phyloP scores from a whole-genome alignment of 2,888 invertebrate genomes.

The Fragum fragum region DNA sequence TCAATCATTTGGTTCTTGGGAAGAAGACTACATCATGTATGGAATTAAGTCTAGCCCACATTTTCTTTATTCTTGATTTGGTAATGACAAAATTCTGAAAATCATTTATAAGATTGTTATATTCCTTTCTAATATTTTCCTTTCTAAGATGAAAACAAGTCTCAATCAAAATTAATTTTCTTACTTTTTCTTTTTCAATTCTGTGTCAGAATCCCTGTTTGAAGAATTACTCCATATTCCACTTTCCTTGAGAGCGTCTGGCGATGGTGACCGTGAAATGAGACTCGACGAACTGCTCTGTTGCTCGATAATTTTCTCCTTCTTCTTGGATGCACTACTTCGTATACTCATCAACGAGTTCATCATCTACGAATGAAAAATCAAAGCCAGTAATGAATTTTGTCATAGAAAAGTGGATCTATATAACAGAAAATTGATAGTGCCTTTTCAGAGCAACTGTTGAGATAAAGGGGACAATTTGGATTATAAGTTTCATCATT shows the following conservation, averaged over 20 bases:
- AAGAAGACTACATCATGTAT: no score
- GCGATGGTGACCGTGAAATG: conserved; percentile 73
- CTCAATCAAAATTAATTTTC: conserved; percentile 12
- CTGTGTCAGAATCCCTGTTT: conserved; percentile 62
- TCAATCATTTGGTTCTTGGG: no score
- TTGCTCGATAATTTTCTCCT: conserved; percentile 94
- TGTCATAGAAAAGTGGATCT: no score
- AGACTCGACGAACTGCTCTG: conserved; percentile 88
- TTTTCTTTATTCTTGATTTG: no score
- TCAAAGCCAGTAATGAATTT: not conserved
- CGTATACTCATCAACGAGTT: conserved; percentile 83
- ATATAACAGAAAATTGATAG: no score
- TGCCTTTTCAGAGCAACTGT: no score
- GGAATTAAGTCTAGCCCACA: no score
- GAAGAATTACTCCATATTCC: conserved; percentile 78
- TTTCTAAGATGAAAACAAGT: no score
- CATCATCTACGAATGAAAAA: conserved; percentile 78
- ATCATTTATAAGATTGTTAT: no score
- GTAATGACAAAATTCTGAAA: no score
- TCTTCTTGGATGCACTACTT: conserved; percentile 90
- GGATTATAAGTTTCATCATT: not conserved
- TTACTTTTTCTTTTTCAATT: conserved; percentile 59
- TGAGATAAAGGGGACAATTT: no score
- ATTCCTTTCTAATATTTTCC: no score
- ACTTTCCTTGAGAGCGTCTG: conserved; percentile 76